Conservation (phyloP, 2,113 vertebrate species). For the Rallus limicola region DNA sequence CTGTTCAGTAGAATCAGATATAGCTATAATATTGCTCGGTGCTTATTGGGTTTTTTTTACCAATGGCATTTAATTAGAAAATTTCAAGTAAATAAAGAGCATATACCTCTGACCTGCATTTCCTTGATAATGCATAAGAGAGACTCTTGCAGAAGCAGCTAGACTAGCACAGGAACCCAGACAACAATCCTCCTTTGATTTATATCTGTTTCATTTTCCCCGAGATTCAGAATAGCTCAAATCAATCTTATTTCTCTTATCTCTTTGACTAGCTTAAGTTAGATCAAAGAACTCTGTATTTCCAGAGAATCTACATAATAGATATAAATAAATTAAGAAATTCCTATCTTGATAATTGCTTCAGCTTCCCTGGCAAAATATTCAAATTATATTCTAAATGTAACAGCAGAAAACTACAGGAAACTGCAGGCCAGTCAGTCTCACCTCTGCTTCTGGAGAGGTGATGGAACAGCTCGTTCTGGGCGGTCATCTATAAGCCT, state of each 20-base stretch:
- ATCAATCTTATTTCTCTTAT: background rate
- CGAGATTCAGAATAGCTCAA: background rate
- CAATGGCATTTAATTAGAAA: background rate
- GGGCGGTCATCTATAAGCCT: no score
- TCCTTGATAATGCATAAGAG: background rate
- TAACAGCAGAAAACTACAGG: background rate
- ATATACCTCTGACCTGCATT: background rate
- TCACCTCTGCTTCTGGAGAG: no score
- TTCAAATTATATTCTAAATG: background rate
- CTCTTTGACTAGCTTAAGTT: background rate
- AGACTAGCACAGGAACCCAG: background rate
- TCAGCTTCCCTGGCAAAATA: background rate
- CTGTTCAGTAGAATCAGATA: background rate
- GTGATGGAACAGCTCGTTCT: no score
- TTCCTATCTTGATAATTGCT: background rate
- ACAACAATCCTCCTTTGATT: background rate
- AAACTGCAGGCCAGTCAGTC: no score
- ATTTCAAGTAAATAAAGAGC: background rate
- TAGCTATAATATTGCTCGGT: background rate
- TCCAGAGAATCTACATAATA: background rate
- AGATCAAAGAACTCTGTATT: background rate
- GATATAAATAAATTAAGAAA: background rate
- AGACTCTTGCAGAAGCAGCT: background rate
- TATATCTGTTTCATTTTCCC: background rate
- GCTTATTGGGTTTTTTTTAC: background rate